Percentiles rank a stretch among this genome's conserved stretches.
Conservation (phyloP, 2,113 vertebrate species). For the Amphiprion percula region DNA sequence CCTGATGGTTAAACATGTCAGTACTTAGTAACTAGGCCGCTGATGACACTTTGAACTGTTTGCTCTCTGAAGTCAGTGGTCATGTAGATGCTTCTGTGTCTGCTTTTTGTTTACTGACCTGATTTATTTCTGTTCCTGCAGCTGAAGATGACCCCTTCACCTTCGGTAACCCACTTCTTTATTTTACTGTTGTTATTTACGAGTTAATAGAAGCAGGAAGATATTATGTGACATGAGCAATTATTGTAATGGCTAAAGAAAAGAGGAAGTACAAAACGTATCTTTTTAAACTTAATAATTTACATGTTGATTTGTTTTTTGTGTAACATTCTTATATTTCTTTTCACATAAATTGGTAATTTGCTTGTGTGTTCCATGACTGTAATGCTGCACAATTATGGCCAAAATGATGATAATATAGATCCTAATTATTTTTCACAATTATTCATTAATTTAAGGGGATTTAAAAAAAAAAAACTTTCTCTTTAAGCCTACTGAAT, state of each 20-base stretch:
- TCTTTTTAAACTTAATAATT: too few species aligned
- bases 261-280: too few species aligned
- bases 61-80: constrained; percentile 5
- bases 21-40: constrained; percentile 44
- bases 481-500: too few species aligned
- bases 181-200: background rate
- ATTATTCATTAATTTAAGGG: too few species aligned
- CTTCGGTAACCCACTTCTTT: constrained; percentile 77
- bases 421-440: too few species aligned
- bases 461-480: too few species aligned
- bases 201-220: background rate
- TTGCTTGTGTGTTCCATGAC: too few species aligned
- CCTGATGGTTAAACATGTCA: constrained; percentile 23
- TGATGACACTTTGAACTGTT: constrained; percentile 36
- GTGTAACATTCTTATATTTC: too few species aligned
- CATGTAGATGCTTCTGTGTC: constrained; percentile 5
- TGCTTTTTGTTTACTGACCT: constrained; percentile 26
- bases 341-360: too few species aligned
- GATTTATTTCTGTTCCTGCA: constrained; percentile 49
- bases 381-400: too few species aligned
- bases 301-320: too few species aligned
- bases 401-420: too few species aligned
- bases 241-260: background rate
- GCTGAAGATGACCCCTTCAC: constrained; percentile 82
- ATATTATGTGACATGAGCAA: background rate